Conservation (phyloP, 2,797 vertebrate genomes). For the Epinephelus awoara region DNA sequence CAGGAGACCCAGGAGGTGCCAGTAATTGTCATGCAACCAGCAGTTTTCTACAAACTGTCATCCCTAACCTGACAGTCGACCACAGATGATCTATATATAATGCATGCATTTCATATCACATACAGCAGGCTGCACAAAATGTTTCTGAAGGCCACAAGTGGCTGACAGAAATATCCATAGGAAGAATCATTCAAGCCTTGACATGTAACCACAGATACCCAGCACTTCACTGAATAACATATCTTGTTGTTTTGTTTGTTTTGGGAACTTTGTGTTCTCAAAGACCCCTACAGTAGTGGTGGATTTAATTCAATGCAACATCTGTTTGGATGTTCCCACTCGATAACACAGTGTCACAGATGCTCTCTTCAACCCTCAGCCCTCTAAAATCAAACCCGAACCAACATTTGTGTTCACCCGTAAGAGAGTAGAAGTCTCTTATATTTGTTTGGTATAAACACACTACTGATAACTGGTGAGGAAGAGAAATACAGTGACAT, state of each 20-base stretch:
- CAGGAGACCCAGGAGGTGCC: no score
- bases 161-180: no score
- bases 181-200: no score
- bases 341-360: slow-evolving; percentile 25
- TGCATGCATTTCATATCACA: no score
- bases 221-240: background rate
- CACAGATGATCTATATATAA: no score
- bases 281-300: background rate
- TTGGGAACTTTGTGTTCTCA: slow-evolving; percentile 14
- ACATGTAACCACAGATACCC: no score
- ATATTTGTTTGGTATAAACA: background rate
- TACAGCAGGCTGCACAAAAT: no score
- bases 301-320: slow-evolving; percentile 21
- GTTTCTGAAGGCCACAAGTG: no score
- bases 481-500: background rate
- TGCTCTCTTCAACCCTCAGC: slow-evolving; percentile 10
- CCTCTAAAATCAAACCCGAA: slow-evolving; percentile 10
- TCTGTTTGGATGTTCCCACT: slow-evolving; percentile 7
- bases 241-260: slow-evolving; percentile 17
- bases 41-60: no score
- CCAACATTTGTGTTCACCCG: background rate
- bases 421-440: background rate
- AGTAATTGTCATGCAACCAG: no score
- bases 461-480: background rate
- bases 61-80: no score